A percentile compares a stretch with the other conserved stretches of the same genome.
phyloP scores from a whole-genome alignment of 2,797 vertebrate genomes.

The Hafferia zeledoni region DNA sequence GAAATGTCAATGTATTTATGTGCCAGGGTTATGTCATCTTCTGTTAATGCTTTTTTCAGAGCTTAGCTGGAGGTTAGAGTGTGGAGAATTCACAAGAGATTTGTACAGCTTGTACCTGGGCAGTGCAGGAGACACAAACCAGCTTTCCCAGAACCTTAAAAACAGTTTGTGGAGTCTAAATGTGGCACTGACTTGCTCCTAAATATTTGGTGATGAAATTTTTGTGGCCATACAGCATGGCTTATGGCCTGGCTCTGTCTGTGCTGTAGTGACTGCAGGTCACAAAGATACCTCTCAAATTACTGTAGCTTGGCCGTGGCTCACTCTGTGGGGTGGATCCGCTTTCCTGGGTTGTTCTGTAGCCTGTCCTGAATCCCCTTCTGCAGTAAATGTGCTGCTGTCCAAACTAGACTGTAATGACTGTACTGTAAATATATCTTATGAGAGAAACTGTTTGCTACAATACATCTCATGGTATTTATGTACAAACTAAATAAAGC shows the following conservation, averaged over 20 bases:
- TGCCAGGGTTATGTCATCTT: not conserved
- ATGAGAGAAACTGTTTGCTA: not conserved
- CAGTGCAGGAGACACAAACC: not conserved
- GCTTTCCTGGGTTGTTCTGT: not conserved
- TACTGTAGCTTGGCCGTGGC: fast-evolving
- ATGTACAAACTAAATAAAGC: not conserved
- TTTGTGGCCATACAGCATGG: fast-evolving
- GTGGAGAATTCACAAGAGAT: not conserved
- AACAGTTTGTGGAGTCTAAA: not conserved
- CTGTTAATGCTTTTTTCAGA: not conserved
- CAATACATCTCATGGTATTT: not conserved
- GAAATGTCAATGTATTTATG: not conserved
- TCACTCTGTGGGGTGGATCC: not conserved
- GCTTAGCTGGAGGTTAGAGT: not conserved
- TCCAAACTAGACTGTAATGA: not conserved
- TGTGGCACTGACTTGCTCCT: not conserved
- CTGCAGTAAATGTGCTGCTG: not conserved
- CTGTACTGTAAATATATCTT: not conserved
- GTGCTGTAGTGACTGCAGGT: not conserved
- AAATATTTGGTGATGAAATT: not conserved
- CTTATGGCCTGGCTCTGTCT: not conserved
- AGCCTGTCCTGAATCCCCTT: not conserved
- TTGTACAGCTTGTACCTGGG: not conserved
- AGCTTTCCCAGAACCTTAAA: not conserved
- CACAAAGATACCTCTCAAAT: not conserved